phyloP scores from a whole-genome alignment of 2,888 invertebrate genomes.

The Limnephilus rhombicus region DNA sequence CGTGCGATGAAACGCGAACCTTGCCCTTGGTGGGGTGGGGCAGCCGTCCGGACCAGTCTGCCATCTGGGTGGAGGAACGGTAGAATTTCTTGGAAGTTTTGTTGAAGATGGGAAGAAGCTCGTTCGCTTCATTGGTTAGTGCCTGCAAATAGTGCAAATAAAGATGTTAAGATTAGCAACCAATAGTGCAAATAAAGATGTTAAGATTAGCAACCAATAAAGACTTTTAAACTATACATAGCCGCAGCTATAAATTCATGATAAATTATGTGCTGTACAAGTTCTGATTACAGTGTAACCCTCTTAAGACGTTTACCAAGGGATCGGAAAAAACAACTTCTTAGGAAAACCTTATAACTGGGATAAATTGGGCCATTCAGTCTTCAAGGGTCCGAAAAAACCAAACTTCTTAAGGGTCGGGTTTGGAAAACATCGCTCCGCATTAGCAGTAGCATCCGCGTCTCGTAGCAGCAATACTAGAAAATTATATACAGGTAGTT shows the following conservation, averaged over 20 bases:
- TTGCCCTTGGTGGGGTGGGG: constrained; percentile 54
- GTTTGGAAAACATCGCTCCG: too few relatives aligned
- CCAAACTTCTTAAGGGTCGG: too few relatives aligned
- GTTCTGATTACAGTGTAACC: not conserved
- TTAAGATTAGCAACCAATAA: constrained; percentile 37
- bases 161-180: constrained; percentile 31
- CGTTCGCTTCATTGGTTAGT: constrained; percentile 97
- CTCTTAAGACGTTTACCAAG: too few relatives aligned
- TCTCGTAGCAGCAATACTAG: too few relatives aligned
- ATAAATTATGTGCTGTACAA: not conserved
- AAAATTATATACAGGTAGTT: too few relatives aligned
- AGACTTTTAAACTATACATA: not conserved
- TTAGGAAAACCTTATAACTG: too few relatives aligned
- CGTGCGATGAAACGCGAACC: not conserved
- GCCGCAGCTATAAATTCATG: not conserved
- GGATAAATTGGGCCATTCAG: too few relatives aligned
- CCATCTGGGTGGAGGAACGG: constrained; percentile 86
- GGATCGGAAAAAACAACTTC: too few relatives aligned
- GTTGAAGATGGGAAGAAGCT: constrained; percentile 97
- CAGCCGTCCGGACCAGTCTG: constrained; percentile 88
- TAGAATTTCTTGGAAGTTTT: constrained; percentile 96
- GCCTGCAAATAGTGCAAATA: constrained; percentile 83
- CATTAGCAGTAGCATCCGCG: too few relatives aligned
- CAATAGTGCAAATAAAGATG: not conserved
- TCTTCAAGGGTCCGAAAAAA: too few relatives aligned